Conservation (phyloP, 2,113 vertebrate genomes). For the Synchiropus splendidus region DNA sequence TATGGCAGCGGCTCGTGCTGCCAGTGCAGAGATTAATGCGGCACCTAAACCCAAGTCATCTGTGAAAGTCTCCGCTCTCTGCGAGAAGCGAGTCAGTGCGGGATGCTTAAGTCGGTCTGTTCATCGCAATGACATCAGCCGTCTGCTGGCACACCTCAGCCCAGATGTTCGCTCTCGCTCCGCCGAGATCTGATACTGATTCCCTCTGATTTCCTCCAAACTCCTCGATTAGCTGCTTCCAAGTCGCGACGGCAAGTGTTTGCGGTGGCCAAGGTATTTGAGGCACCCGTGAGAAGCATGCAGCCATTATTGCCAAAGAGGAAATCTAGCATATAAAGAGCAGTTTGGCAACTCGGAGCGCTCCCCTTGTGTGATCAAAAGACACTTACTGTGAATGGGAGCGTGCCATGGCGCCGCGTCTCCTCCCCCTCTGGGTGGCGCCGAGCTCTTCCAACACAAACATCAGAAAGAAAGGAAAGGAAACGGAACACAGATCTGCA, state of each 20-base stretch:
- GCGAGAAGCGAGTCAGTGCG: constrained; percentile 18
- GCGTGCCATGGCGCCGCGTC: not conserved
- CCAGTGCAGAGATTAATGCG: constrained; percentile 14
- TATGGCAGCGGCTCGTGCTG: constrained; percentile 19
- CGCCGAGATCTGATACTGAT: constrained; percentile 21
- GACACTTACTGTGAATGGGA: constrained; percentile 32
- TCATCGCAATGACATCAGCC: constrained; percentile 36
- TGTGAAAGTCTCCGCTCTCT: constrained; percentile 4
- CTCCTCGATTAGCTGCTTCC: constrained; percentile 17
- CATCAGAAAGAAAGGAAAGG: constrained; percentile 37
- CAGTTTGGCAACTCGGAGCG: not conserved
- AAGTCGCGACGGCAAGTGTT: constrained; percentile 9
- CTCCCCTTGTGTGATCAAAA: constrained; percentile 1
- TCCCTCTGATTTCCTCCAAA: constrained; percentile 14
- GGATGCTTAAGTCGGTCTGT: constrained; percentile 41
- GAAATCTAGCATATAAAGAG: constrained; percentile 5
- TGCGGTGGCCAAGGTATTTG: constrained; percentile 5
- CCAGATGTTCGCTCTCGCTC: constrained; percentile 49
- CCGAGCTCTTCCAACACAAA: constrained; percentile 39
- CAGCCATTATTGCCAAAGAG: constrained; percentile 13
- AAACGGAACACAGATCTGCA: constrained; percentile 60
- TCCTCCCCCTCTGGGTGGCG: constrained; percentile 19
- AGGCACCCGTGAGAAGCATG: constrained; percentile 5
- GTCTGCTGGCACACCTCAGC: constrained; percentile 45
- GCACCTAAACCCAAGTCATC: constrained; percentile 14